A percentile compares a stretch with the other conserved stretches of the same genome.
Conservation (phyloP, 2,113 vertebrate genomes). For the Alethe castanea region DNA sequence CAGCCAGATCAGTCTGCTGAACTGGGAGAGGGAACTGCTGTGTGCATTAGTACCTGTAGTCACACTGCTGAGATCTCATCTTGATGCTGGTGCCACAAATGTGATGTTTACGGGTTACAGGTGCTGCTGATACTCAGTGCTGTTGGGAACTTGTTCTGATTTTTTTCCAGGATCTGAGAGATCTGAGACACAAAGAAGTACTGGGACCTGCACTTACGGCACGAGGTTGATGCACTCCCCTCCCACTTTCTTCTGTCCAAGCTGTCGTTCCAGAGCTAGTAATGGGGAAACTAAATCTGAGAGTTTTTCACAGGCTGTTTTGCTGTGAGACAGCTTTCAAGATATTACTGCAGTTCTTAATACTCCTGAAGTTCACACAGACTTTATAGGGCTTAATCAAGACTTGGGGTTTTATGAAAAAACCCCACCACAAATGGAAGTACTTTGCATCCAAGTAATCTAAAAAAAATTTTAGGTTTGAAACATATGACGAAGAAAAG, state of each 20-base stretch:
- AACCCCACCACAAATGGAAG: background rate
- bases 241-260: background rate
- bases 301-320: background rate
- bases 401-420: background rate
- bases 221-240: background rate
- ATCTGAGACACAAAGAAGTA: background rate
- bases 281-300: background rate
- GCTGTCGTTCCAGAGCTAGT: background rate
- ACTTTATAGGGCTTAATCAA: background rate
- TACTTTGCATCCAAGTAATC: background rate
- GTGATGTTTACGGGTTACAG: background rate
- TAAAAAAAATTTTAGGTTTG: background rate
- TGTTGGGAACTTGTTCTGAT: background rate
- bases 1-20: background rate
- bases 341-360: background rate
- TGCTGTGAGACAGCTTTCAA: background rate
- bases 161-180: background rate
- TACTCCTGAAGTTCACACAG: background rate
- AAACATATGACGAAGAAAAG: background rate
- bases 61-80: background rate
- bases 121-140: background rate
- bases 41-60: background rate
- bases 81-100: background rate
- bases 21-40: background rate
- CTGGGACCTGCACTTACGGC: background rate